Evolutionary conservation across 2,888 invertebrate species (phyloP), one percentile per base, ranked within the genome.

Genomic region (Masnerella sp.): DNA sequence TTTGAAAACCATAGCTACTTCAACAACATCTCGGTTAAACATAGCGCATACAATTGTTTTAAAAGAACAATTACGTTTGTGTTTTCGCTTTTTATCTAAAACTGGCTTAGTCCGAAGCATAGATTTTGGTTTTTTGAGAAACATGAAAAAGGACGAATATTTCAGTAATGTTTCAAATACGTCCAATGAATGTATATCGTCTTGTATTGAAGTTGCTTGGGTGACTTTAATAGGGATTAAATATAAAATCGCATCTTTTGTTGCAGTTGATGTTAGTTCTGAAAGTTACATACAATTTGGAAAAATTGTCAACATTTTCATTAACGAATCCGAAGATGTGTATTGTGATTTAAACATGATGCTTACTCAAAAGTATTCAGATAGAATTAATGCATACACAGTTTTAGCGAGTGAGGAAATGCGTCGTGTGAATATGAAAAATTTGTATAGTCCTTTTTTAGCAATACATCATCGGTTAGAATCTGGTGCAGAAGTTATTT

Each of bases 41-140:
- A 40, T 42, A n/a, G 9, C 22, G n/a, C 15, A 52, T 11, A 43
- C 52, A 5, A 64, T 64, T 52, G 22, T 22, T 3, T 5, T 47
- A 8, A 61, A 52, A 42, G 52, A 61, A 49, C 49, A 49, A 5
- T 32, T 61, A 12, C 12, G 49, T 1, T 22, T 59, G 20, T 36
- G 45, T 36, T 45, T 11, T n/a, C 59, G 36, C 34, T 38, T 59
- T 18, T 25, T 59, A 17, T 15, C 20, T 25, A 8, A 34, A 34
- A 43, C 4, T 12, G 45, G 34, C 11, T n/a, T n/a, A n/a, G n/a
- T 40, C 36, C 2, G n/a, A 4, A 11, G 4, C 14, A 14, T 11
- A 14, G 36, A 36, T 12, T 36, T 5, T 36, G 36, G 36, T n/a
- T n/a, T n/a, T n/a, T n/a, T n/a, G n/a, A n/a, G n/a, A n/a, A n/a